Evolutionary conservation across 2,113 vertebrate species (phyloP).

Genomic region (Takifugu bimaculatus): DNA sequence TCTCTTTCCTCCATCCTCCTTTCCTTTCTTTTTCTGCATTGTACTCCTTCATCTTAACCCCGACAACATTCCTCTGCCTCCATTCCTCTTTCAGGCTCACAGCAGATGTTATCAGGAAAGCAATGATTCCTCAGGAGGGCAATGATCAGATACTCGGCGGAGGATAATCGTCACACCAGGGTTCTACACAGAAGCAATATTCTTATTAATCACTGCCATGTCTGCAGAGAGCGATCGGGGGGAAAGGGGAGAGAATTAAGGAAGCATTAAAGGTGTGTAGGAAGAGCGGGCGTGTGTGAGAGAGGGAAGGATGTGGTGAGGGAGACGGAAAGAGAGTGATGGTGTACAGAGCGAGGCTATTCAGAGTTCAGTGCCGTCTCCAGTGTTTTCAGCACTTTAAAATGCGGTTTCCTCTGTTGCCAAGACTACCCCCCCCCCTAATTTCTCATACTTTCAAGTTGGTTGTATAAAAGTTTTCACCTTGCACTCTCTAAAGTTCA

Average conservation of each 20-base stretch:
- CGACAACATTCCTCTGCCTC: not conserved
- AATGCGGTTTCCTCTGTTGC: too few relatives aligned
- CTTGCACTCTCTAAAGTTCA: too few relatives aligned
- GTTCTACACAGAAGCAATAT: constrained; percentile 27
- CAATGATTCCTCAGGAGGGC: constrained; percentile 42
- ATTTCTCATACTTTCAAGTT: too few relatives aligned
- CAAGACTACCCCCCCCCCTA: too few relatives aligned
- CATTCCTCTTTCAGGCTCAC: not conserved
- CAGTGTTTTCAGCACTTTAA: too few relatives aligned
- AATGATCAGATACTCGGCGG: constrained; percentile 35
- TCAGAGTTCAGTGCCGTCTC: too few relatives aligned
- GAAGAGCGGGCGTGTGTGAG: not conserved
- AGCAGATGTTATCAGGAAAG: not conserved
- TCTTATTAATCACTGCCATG: constrained; percentile 28
- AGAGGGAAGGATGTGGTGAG: not conserved
- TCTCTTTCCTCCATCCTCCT: constrained; percentile 15
- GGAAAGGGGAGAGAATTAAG: constrained; percentile 26
- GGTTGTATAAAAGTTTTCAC: too few relatives aligned
- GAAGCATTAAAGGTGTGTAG: constrained; percentile 35
- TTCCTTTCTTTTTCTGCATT: not conserved
- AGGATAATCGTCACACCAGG: constrained; percentile 42
- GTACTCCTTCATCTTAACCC: too few relatives aligned
- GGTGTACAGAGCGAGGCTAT: constrained; percentile 1
- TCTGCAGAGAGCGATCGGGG: not conserved
- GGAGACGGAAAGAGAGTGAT: not conserved